Base-by-base conservation (phyloP, 2,888 invertebrate genomes). In the Neelides folsomi region DNA sequence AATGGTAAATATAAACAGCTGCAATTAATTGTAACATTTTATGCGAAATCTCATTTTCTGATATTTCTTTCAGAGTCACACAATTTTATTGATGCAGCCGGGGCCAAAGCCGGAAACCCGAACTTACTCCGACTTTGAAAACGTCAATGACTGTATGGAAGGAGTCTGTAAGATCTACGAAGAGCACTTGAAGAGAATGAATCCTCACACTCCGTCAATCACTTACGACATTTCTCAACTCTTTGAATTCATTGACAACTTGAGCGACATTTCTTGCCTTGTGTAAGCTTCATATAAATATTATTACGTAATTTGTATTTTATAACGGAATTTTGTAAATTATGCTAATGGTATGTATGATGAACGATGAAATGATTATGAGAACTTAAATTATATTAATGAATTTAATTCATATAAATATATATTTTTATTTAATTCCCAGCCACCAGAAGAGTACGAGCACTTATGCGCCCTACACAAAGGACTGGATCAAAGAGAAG, bases 401-500 rank as follows among this genome's bases (percentile, higher is more conserved):
- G 27, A 27, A 7, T 27, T 44, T 18, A 8, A 42, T 16, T 18
- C 19, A 12, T 44, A 12, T 27, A 27, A 27, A 19, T 18, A 27
- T 44, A 19, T 19, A 55, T 9, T 35, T 44, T 49, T 18, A 52
- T 49, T 55, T 59, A 52, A 46, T 54, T 63, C 66, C 34, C 67
- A 74, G 76, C 47, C 75, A 90, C 71, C 89, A 94, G 73, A 93
- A 93, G 70, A 84, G 86, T 7, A 87, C 88, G 40, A 90, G 92
- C 68, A 90, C 92, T 0, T 98, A 98, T 68, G 89, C 92, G 1
- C 98, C 98, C 0, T 95, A 95, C 73, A 95, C 95, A 71, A 97
- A 97, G 74, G 94, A 93, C 67, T 98, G 95, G 95, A 92, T 98
- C 53, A 98, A 98, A 71, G 95, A 98, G 70, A 94, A 97, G 71